Conservation (phyloP, 2,888 invertebrate genomes). For the Diarsia brunnea region DNA sequence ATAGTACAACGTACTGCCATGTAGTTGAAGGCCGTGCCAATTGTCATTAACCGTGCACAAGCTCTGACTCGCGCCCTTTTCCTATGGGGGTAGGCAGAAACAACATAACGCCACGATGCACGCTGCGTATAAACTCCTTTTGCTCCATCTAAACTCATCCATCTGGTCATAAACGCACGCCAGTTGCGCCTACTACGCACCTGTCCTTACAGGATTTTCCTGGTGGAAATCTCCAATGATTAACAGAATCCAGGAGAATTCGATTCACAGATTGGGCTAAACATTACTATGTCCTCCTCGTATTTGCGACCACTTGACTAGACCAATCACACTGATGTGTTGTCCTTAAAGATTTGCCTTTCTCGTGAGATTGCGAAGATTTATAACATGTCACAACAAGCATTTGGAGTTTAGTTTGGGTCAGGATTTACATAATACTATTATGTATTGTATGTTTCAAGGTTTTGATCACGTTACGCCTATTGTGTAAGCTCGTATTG, state of each 20-base stretch:
- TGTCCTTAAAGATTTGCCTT: not conserved
- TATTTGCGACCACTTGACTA: not conserved
- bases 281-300: not conserved
- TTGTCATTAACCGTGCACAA: not conserved
- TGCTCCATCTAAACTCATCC: too few species aligned
- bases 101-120: too few species aligned
- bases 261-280: not conserved
- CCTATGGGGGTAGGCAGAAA: too few species aligned
- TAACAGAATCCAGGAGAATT: not conserved
- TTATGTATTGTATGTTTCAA: slow-evolving; percentile 30
- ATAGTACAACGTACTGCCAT: not conserved
- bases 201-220: too few species aligned
- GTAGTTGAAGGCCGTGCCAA: not conserved
- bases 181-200: too few species aligned
- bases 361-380: not conserved
- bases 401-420: slow-evolving; percentile 9
- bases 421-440: slow-evolving; percentile 12
- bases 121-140: too few species aligned
- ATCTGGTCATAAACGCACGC: too few species aligned
- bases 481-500: slow-evolving; percentile 40
- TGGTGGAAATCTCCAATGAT: not conserved
- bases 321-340: not conserved
- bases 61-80: too few species aligned
- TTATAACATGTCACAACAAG: slow-evolving; percentile 2
- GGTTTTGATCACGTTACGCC: slow-evolving; percentile 33